Evolutionary conservation across 1,140 invertebrate genomes (phyloP), one percentile per base, ranked within the genome.

Genomic region (Macrobrachium nipponense): DNA sequence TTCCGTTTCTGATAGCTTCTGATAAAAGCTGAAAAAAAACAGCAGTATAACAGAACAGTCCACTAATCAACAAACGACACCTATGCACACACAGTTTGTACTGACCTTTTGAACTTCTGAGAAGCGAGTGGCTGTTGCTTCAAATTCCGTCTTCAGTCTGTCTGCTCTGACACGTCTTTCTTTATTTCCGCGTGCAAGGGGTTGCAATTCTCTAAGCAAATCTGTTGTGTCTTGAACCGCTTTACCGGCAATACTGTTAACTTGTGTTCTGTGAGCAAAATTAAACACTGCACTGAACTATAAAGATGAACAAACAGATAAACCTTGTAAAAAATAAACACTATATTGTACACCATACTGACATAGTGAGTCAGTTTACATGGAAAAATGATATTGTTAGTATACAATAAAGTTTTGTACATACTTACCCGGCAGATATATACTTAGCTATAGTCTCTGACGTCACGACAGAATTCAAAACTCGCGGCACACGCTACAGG

Each of bases 51-150:
- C 15, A 20, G 3, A 20, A 36, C 70, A 3, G 3, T 20, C 8
- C 73, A 27, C 0, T 75, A 58, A 8, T 17, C 20, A 61, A 60
- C 7, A 61, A 3, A 79, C 0, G 51, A 3, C 51, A 51, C 8
- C 12, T 12, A 51, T 51, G 51, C 7, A 51, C 51, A 51, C 51
- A 51, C 7, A 51, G 51, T 51, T 51, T 51, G 51, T 51, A 51
- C 8, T 36, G 75, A 87, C 86, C 80, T 87, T 87, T 23, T 87
- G 85, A 78, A 79, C 23, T 79, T 83, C 80, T 8, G 80, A 81
- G 76, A 87, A 87, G 43, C 86, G 80, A 44, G 86, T 82, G 60
- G 86, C 86, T 61, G 86, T 62, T 20, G n/a, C 62, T 51, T 87
- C 80, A 68, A 87, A 87, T 51, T 87, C 86, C 44, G 66, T 80